These are phyloP conservation scores for Labroides dimidiatus DNA, from an alignment of 2,797 vertebrate genomes.

Conservation along the genomic window DNA sequence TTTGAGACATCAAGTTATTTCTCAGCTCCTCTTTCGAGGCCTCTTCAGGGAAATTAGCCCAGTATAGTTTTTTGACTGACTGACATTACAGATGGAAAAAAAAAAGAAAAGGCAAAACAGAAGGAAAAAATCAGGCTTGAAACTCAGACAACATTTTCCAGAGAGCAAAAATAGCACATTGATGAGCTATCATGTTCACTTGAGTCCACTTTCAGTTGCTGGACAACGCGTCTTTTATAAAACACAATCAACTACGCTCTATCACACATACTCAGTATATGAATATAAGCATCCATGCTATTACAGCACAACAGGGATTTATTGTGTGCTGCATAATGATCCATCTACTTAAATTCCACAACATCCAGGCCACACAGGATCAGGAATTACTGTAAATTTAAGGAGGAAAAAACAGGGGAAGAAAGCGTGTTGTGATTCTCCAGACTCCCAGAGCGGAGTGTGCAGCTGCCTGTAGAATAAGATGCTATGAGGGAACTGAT, in stretches of 20 bases:
- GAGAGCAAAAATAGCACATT: slow-evolving; percentile 20
- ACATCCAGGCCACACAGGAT: slow-evolving; percentile 34
- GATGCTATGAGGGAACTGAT: slow-evolving; percentile 39
- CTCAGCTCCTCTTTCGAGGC: slow-evolving; percentile 13
- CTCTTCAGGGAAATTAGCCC: slow-evolving; percentile 39
- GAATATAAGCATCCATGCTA: slow-evolving; percentile 10
- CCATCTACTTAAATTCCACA: slow-evolving; percentile 30
- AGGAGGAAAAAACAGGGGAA: slow-evolving; percentile 31
- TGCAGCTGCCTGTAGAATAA: slow-evolving; percentile 43
- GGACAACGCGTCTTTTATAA: slow-evolving; percentile 22
- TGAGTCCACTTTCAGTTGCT: slow-evolving; percentile 30
- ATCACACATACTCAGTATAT: slow-evolving; percentile 26
- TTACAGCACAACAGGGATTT: slow-evolving; percentile 38
- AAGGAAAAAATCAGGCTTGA: slow-evolving; percentile 5
- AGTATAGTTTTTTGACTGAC: slow-evolving; percentile 37
- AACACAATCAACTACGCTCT: slow-evolving; percentile 30
- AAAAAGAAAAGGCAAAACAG: slow-evolving; percentile 12
- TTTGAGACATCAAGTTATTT: slow-evolving; percentile 17
- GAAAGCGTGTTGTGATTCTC: slow-evolving; percentile 32
- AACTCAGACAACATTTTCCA: slow-evolving; percentile 11
- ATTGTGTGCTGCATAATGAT: slow-evolving; percentile 37
- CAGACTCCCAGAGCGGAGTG: slow-evolving; percentile 24
- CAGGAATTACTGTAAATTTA: slow-evolving; percentile 29
- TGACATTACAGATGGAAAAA: slow-evolving; percentile 34
- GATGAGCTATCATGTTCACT: slow-evolving; percentile 22